phyloP scores from a whole-genome alignment of 2,113 vertebrate genomes.

The Pteronura brasiliensis region DNA sequence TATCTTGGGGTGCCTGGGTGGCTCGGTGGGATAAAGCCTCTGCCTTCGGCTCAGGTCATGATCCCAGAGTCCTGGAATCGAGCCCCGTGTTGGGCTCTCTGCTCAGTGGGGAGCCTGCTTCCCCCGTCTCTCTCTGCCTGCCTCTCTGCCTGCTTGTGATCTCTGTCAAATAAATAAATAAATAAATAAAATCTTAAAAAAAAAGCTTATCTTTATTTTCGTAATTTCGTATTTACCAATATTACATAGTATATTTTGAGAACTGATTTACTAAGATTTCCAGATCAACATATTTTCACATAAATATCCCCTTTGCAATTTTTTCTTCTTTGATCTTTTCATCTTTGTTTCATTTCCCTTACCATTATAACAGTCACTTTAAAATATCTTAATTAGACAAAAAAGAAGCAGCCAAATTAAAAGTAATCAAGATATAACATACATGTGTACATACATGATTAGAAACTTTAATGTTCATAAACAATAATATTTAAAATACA shows the following conservation, averaged over 20 bases:
- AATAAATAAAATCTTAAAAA: too few species aligned
- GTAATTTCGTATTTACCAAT: background rate
- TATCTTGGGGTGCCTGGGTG: background rate
- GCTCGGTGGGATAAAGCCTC: too few species aligned
- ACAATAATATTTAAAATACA: background rate
- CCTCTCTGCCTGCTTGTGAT: too few species aligned
- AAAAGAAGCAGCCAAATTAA: background rate
- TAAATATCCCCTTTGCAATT: background rate
- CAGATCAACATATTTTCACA: background rate
- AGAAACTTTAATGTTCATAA: background rate
- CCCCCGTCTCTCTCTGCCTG: too few species aligned
- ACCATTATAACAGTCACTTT: background rate
- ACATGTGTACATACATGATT: background rate
- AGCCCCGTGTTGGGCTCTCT: too few species aligned
- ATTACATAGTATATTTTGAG: background rate
- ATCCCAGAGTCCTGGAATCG: too few species aligned
- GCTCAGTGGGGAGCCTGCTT: too few species aligned
- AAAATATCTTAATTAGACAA: background rate
- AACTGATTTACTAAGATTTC: background rate
- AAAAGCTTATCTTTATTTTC: background rate
- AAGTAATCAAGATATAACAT: background rate
- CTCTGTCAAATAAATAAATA: too few species aligned
- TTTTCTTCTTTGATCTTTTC: background rate
- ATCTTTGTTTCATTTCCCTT: background rate
- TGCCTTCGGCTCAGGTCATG: too few species aligned